These are phyloP conservation scores for Anoura caudifer DNA, from an alignment of 2,113 vertebrate genomes.

Conservation along the genomic window DNA sequence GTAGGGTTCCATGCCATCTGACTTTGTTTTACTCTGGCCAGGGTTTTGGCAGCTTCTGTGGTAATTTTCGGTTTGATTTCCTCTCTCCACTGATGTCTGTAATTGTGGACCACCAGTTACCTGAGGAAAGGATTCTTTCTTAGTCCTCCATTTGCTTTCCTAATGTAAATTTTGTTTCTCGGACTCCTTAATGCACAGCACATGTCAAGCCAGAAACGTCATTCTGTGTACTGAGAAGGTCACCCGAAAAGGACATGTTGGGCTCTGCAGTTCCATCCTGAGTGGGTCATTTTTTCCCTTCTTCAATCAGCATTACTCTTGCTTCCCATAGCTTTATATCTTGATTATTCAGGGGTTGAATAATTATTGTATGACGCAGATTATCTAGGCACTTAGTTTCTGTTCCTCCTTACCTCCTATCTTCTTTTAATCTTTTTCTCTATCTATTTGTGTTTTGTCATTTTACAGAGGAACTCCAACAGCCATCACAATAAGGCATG, in stretches of 20 bases:
- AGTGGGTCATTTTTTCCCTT: not conserved
- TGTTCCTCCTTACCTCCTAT: not conserved
- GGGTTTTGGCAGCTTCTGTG: constrained; percentile 54
- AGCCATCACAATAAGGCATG: not conserved
- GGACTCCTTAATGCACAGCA: not conserved
- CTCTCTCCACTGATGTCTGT: constrained; percentile 10
- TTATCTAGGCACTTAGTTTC: not conserved
- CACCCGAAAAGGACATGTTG: not conserved
- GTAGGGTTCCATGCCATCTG: constrained; percentile 60
- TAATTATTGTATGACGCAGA: not conserved
- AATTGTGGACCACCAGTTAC: constrained; percentile 43
- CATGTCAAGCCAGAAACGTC: not conserved
- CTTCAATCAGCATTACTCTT: not conserved
- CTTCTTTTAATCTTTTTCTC: not conserved
- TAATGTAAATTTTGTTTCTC: not conserved
- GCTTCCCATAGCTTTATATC: not conserved
- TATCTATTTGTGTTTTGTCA: not conserved
- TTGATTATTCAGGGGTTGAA: not conserved
- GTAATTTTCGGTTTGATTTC: constrained; percentile 65
- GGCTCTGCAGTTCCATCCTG: not conserved
- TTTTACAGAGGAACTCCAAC: not conserved
- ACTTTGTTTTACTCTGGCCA: constrained; percentile 64
- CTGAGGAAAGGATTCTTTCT: constrained; percentile 26
- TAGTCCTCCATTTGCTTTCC: not conserved
- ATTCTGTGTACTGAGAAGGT: not conserved